Percentiles rank a stretch among this genome's conserved stretches.
Evolutionary conservation across 2,113 vertebrate genomes (phyloP).

Genomic region (Sylvietta virens): DNA sequence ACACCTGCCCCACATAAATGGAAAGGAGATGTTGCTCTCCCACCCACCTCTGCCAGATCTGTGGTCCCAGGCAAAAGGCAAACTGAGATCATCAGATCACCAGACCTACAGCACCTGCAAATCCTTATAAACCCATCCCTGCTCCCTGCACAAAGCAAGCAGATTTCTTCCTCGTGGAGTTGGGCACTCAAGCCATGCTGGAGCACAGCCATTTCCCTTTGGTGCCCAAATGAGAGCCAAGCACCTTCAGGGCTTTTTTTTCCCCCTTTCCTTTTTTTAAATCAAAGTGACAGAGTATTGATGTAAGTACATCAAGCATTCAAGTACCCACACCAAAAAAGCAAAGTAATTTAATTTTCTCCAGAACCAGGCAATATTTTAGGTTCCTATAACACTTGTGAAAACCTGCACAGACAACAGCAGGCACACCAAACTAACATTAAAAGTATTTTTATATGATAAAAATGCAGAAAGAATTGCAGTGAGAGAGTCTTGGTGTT

Average conservation of each 20-base stretch:
- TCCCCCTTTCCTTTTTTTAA: accelerated
- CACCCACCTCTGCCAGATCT: neutral
- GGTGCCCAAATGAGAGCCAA: neutral
- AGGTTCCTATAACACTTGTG: neutral
- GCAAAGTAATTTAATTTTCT: neutral
- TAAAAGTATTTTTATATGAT: neutral
- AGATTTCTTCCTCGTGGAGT: neutral
- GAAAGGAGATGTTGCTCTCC: accelerated
- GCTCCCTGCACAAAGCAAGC: neutral
- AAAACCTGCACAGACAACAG: neutral
- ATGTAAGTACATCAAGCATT: neutral
- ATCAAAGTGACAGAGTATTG: neutral
- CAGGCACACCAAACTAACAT: neutral
- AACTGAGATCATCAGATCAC: neutral
- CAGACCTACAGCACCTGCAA: neutral
- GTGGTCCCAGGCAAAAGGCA: accelerated
- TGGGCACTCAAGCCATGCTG: neutral
- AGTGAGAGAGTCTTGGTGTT: neutral
- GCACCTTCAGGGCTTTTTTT: neutral
- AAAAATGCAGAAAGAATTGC: neutral
- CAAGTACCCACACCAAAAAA: neutral
- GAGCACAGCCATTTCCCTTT: neutral
- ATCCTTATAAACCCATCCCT: neutral
- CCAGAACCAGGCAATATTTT: neutral
- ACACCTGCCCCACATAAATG: neutral